Evolutionary conservation across 37 sponge, comb jelly and placozoan species (phyloP).

Genomic region (Haliclona indistincta): DNA sequence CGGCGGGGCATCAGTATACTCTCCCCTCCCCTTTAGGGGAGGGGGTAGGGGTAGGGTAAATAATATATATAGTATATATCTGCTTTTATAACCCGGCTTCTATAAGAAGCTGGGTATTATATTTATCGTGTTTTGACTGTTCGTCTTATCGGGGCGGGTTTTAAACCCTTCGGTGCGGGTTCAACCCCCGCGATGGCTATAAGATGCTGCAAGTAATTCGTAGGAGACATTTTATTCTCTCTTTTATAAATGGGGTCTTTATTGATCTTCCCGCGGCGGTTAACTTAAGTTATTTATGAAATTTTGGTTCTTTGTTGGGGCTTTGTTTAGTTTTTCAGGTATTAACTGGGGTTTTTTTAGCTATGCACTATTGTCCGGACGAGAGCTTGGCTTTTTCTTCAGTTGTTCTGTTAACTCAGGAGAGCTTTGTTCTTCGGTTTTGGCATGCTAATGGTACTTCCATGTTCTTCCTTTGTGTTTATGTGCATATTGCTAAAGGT

Average conservation of each 20-base stretch:
- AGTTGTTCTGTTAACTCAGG: conserved; percentile 58
- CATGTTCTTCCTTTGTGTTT: conserved; percentile 83
- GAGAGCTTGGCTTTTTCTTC: conserved; percentile 70
- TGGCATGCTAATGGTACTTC: conserved; percentile 83
- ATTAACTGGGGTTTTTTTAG: conserved; percentile 76
- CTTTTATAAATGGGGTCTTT: conserved; percentile 55
- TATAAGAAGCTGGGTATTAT: too few relatives aligned
- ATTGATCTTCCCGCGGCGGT: conserved; percentile 62
- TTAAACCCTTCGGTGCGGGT: background rate
- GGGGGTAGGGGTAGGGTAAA: too few relatives aligned
- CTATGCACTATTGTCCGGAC: conserved; percentile 83
- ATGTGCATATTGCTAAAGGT: conserved; percentile 76
- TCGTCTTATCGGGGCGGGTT: too few relatives aligned
- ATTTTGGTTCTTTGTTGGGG: conserved; percentile 80
- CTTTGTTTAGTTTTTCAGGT: conserved; percentile 65
- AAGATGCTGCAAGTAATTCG: conserved; percentile 43
- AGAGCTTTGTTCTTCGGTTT: conserved; percentile 67
- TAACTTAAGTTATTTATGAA: conserved; percentile 81
- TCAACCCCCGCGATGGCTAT: background rate
- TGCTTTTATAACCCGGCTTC: too few relatives aligned
- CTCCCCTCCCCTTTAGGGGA: too few relatives aligned
- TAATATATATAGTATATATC: too few relatives aligned
- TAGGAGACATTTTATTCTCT: conserved; percentile 52
- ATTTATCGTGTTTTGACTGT: too few relatives aligned
- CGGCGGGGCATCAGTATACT: too few relatives aligned